Evolutionary conservation across 2,888 invertebrate genomes (phyloP).

Genomic region (Sturmia bella): DNA sequence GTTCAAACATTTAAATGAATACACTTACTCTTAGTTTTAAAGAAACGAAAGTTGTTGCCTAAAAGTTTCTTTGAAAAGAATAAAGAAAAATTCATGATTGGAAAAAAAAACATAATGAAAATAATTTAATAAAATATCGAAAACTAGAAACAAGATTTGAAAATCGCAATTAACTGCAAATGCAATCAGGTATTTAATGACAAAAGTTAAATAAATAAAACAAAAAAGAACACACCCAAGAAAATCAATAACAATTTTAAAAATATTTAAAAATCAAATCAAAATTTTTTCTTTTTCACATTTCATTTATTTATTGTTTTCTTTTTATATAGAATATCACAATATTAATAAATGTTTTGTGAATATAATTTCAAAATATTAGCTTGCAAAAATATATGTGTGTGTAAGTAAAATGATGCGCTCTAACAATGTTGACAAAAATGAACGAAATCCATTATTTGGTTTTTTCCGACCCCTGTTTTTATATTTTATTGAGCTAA

Average conservation of each 20-base stretch:
- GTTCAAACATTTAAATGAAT: conserved; percentile 1
- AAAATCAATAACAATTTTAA: not conserved
- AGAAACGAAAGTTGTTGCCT: conserved; percentile 56
- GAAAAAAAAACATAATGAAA: conserved; percentile 52
- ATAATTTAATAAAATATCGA: conserved; percentile 55
- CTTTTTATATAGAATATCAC: conserved; percentile 69
- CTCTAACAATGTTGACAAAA: no score
- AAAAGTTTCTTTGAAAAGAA: conserved; percentile 60
- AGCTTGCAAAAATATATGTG: no score
- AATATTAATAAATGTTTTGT: conserved; percentile 64
- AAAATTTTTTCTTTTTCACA: conserved; percentile 70
- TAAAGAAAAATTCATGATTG: conserved; percentile 33
- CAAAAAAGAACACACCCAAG: conserved; percentile 31
- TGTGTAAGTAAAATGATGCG: no score
- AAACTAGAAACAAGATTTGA: conserved; percentile 72
- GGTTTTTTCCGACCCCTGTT: no score
- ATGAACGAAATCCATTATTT: no score
- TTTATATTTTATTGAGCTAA: no score
- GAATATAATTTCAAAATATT: no score
- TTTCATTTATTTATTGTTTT: no score
- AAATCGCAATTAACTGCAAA: conserved; percentile 72
- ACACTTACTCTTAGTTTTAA: conserved; percentile 38
- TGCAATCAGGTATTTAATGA: conserved; percentile 68
- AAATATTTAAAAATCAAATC: conserved; percentile 48
- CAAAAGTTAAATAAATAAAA: conserved; percentile 49